Base-by-base conservation (phyloP, 2,113 vertebrate genomes). In the Eulemur macaco region DNA sequence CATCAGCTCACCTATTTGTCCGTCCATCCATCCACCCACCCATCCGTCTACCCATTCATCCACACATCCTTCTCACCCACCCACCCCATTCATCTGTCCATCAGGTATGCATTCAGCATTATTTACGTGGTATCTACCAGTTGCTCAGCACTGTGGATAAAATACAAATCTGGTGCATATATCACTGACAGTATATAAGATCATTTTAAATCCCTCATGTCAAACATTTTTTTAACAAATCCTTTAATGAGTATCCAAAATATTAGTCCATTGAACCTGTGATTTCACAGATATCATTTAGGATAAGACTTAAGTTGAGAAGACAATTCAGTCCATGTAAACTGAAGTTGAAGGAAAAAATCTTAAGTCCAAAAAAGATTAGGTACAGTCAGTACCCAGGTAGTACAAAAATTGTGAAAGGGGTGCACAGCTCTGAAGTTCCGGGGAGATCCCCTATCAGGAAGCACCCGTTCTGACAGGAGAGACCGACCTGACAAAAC, bases 41-140 rank as follows among this genome's bases (percentile, higher is more conserved):
- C 50, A 14, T 50, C 50, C 21, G 11, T 0, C 42, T 11, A 25
- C 1, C 34, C 0, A 27, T 2, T n/a, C 64, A 60, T 0, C 3
- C 2, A 15, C 1, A 69, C 60, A 50, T 2, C 37, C n/a, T 5
- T 21, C n/a, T 60, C 58, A 60, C 58, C 58, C 25, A 60, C 58
- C 58, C 23, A 3, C 11, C 34, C 34, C 45, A 52, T 63, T 58
- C 54, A 14, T 45, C 37, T 21, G n/a, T 21, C n/a, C 25, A 31
- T 56, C n/a, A 1, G 29, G 31, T 10, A 8, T 1, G 56, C 23
- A 25, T n/a, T 34, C 39, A 31, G 54, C 42, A 31, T 8, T 29
- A 23, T 42, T 34, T 29, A 14, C 1, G 45, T 2, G 12, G 34
- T 17, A 18, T 34, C 69, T 39, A 1, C 60, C 27, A 31, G 60